Conservation (phyloP, 1,140 invertebrate genomes). For the Drosophila pruinosa region DNA sequence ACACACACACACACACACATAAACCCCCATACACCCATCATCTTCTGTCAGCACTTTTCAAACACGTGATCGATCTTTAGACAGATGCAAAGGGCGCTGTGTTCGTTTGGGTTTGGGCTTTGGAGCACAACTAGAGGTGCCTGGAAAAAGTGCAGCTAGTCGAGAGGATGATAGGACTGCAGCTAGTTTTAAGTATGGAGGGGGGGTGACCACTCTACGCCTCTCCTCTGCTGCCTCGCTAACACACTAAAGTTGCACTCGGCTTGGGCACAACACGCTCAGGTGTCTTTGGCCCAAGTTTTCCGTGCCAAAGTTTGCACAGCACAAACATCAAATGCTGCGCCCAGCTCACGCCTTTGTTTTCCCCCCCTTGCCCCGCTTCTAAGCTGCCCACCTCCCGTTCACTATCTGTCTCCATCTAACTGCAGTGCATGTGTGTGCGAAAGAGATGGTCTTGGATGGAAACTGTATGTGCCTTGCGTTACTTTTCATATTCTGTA, state of each 20-base stretch:
- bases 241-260: constrained; percentile 14
- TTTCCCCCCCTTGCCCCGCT: neutral
- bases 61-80: constrained; percentile 73
- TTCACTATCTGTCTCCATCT: neutral
- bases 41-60: constrained; percentile 52
- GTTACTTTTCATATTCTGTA: constrained; percentile 11
- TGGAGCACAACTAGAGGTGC: neutral
- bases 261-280: constrained; percentile 45
- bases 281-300: constrained; percentile 73
- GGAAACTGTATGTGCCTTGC: constrained; percentile 24
- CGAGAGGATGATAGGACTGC: too few relatives aligned
- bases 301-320: constrained; percentile 74
- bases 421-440: neutral
- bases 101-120: too few relatives aligned
- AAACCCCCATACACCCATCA: constrained; percentile 12
- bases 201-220: neutral
- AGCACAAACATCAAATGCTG: constrained; percentile 77
- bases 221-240: neutral
- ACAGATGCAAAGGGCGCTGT: constrained; percentile 30
- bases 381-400: neutral
- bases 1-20: neutral
- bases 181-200: neutral
- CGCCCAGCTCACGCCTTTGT: constrained; percentile 38
- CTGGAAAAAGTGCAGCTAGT: neutral
- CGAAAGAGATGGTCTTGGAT: neutral